Evolutionary conservation across 2,888 invertebrate genomes (phyloP).

Genomic region (Idaea biselata): DNA sequence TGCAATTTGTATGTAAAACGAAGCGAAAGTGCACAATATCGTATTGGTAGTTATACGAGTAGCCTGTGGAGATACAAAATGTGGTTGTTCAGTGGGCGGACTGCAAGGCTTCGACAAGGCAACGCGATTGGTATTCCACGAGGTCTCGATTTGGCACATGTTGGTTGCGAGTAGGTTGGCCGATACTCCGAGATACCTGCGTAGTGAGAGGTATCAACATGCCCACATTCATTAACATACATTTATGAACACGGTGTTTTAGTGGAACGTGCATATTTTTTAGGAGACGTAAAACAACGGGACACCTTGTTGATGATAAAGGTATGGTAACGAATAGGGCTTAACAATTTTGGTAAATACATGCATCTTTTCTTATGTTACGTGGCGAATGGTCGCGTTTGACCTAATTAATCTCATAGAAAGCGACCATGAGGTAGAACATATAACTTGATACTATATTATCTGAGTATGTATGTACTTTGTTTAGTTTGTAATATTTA

Average conservation of each 20-base stretch:
- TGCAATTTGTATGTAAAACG: slow-evolving; percentile 3
- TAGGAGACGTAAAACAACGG: slow-evolving; percentile 16
- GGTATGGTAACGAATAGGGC: slow-evolving; percentile 5
- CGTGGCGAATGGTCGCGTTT: not conserved
- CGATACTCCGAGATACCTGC: not conserved
- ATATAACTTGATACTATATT: not conserved
- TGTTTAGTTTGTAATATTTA: too few relatives aligned
- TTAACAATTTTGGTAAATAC: not conserved
- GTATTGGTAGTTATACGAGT: not conserved
- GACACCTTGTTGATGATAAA: slow-evolving; percentile 17
- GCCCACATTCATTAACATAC: not conserved
- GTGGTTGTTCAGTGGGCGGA: slow-evolving; percentile 21
- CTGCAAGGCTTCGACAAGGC: slow-evolving; percentile 23
- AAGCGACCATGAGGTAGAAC: not conserved
- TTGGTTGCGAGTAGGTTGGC: slow-evolving; percentile 8
- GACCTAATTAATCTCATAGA: not conserved
- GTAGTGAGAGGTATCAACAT: not conserved
- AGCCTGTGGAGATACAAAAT: slow-evolving; percentile 1
- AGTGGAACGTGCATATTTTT: not conserved
- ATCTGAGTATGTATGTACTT: slow-evolving; percentile 2
- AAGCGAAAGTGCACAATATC: not conserved
- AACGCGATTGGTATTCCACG: slow-evolving; percentile 26
- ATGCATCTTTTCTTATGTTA: not conserved
- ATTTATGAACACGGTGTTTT: slow-evolving; percentile 15
- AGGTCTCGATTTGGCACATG: slow-evolving; percentile 22